Evolutionary conservation across 2,797 vertebrate species (phyloP).

Genomic region (Sebastes dallii): DNA sequence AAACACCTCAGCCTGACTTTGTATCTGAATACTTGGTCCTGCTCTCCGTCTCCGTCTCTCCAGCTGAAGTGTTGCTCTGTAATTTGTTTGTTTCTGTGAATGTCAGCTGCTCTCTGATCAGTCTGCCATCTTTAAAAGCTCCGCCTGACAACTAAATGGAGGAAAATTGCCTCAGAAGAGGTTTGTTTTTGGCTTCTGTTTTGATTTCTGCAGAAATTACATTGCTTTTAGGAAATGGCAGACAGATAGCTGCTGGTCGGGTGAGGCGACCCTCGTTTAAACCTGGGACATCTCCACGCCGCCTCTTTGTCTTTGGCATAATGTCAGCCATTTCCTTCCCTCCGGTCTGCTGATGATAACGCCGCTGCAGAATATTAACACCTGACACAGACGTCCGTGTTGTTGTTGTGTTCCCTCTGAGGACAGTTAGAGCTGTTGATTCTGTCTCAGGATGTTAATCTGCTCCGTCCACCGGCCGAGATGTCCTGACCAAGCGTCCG

Average conservation of each 20-base stretch:
- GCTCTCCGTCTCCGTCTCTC: background rate
- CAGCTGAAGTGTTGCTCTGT: constrained; percentile 52
- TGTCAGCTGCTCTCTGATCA: constrained; percentile 57
- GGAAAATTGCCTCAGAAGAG: constrained; percentile 64
- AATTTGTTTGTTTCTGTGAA: constrained; percentile 63
- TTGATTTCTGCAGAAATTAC: constrained; percentile 65
- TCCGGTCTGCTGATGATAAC: too few relatives aligned
- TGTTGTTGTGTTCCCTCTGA: too few relatives aligned
- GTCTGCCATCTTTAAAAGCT: constrained; percentile 63
- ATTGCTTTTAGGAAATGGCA: constrained; percentile 71
- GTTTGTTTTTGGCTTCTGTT: constrained; percentile 73
- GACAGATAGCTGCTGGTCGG: constrained; percentile 25
- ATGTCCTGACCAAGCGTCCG: too few relatives aligned
- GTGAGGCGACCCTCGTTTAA: background rate
- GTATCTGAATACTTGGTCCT: constrained; percentile 19
- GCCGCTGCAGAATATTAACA: too few relatives aligned
- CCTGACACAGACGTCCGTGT: too few relatives aligned
- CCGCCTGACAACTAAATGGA: constrained; percentile 70
- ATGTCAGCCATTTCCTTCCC: background rate
- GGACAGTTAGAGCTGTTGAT: too few relatives aligned
- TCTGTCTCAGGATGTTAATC: too few relatives aligned
- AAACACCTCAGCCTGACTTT: background rate
- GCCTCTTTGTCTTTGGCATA: too few relatives aligned
- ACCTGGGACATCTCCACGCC: too few relatives aligned
- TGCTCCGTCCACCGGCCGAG: too few relatives aligned